Base-by-base conservation (phyloP, 2,888 invertebrate genomes). In the Bellardia pandia region DNA sequence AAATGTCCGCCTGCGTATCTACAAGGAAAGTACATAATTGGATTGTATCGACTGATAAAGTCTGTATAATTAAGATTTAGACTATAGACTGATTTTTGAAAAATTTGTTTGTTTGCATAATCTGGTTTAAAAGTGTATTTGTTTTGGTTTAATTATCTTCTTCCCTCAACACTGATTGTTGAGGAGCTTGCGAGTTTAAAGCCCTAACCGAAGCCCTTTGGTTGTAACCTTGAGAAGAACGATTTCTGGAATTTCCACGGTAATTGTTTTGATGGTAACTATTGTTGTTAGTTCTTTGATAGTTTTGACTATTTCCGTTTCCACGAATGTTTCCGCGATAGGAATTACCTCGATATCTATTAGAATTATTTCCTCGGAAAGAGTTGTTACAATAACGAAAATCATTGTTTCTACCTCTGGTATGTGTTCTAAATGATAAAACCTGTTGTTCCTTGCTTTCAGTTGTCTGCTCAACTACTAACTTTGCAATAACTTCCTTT, bases 101-200 rank as follows among this genome's bases (percentile, higher is more conserved):
- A 2, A 42, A 23, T 23, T 23, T 23, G 23, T 23, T 42, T 64
- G 13, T 37, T 37, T 4, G 14, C 37, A 8, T 37, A 37, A 37
- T 33, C 37, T 37, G 3, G 62, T 7, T 62, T n/a, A 42, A 23
- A 23, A 23, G 23, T 23, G 23, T 23, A 1, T 23, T 23, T 23
- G 23, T 23, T 42, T 42, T 48, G 14, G 48, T 2, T 13, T 13
- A 13, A 4, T 48, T 48, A 14, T 64, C 37, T n/a, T 64, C n/a
- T 8, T 42, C 40, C 40, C 64, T 40, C 64, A 64, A 64, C 40
- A 64, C 3, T 7, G 40, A 16, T 16, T 42, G 72, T 42, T 58
- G 72, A 58, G 56, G 72, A 42, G n/a, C 42, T 7, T 72, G 23
- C 8, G 56, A 40, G 58, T 72, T 72, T 56, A 72, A 72, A 72